A percentile compares a stretch with the other conserved stretches of the same genome.
Conservation (phyloP, 1,140 invertebrate genomes). For the Drosophila sproati region DNA sequence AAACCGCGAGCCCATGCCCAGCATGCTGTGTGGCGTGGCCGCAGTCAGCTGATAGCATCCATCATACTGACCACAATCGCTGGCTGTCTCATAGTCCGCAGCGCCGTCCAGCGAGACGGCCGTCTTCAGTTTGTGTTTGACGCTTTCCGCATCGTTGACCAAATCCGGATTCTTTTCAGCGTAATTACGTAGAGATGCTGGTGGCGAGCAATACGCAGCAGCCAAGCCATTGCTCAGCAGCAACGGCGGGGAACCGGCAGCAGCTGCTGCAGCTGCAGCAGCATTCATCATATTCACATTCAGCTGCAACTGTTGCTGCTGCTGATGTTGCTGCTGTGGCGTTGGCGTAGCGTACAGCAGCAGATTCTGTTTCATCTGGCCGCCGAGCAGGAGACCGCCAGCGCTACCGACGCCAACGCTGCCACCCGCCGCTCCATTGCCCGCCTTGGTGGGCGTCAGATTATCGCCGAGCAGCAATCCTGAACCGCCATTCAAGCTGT, state of each 20-base stretch:
- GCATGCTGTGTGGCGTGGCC: constrained; percentile 51
- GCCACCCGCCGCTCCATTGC: constrained; percentile 49
- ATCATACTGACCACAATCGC: constrained; percentile 82
- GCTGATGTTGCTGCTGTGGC: constrained; percentile 34
- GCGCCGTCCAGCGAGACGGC: constrained; percentile 84
- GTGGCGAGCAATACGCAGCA: constrained; percentile 76
- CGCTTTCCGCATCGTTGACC: constrained; percentile 90
- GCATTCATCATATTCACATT: constrained; percentile 70
- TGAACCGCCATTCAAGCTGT: constrained; percentile 67
- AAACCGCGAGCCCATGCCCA: constrained; percentile 66
- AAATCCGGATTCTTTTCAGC: constrained; percentile 90
- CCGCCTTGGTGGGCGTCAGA: constrained; percentile 71
- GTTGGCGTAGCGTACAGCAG: constrained; percentile 72
- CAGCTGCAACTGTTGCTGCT: constrained; percentile 60
- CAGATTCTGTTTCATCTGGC: constrained; percentile 82
- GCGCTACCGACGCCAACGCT: constrained; percentile 21
- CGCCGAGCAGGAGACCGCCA: constrained; percentile 75
- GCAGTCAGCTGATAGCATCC: constrained; percentile 81
- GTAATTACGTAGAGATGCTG: constrained; percentile 85
- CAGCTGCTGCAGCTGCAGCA: constrained; percentile 35
- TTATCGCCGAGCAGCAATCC: constrained; percentile 62
- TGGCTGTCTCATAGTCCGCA: constrained; percentile 73
- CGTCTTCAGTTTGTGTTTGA: constrained; percentile 87
- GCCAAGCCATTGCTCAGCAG: constrained; percentile 63
- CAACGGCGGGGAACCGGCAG: constrained; percentile 60